A percentile compares a stretch with the other conserved stretches of the same genome.
Evolutionary conservation across 2,888 invertebrate genomes (phyloP).

Genomic region (Lasioglossum zephyrum): DNA sequence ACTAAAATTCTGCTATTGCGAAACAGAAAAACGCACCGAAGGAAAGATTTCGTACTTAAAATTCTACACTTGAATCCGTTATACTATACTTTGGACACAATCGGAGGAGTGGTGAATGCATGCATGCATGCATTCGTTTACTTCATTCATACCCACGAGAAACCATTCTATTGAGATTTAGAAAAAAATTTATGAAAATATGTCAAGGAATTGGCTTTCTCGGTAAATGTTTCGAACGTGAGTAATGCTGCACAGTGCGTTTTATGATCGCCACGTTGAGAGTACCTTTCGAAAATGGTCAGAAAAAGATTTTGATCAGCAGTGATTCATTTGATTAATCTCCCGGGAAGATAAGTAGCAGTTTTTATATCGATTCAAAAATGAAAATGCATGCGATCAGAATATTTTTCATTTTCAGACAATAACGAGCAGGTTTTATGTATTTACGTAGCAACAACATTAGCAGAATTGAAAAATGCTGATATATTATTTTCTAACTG

Average conservation of each 20-base stretch:
- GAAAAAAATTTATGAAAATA: conserved; percentile 11
- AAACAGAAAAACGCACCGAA: neutral
- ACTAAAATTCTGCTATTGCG: neutral
- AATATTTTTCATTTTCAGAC: neutral
- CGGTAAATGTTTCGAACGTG: conserved; percentile 5
- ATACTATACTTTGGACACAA: neutral
- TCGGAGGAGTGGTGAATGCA: neutral
- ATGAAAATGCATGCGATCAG: neutral
- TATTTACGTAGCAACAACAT: no score
- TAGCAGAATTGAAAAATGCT: no score
- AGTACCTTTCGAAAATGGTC: neutral
- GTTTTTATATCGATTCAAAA: neutral
- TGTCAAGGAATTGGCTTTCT: conserved; percentile 41
- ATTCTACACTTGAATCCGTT: neutral
- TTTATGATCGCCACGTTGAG: neutral
- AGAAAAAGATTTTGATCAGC: neutral
- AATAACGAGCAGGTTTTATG: neutral
- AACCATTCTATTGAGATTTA: conserved; percentile 21
- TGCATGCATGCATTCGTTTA: neutral
- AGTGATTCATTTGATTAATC: neutral
- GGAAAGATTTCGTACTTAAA: neutral
- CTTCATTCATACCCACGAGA: conserved; percentile 17
- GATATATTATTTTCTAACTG: no score
- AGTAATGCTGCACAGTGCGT: neutral
- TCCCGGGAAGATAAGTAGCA: neutral